Evolutionary conservation across 2,888 invertebrate species (phyloP), one percentile per base, ranked within the genome.

Genomic region (Matsumyia berberina): DNA sequence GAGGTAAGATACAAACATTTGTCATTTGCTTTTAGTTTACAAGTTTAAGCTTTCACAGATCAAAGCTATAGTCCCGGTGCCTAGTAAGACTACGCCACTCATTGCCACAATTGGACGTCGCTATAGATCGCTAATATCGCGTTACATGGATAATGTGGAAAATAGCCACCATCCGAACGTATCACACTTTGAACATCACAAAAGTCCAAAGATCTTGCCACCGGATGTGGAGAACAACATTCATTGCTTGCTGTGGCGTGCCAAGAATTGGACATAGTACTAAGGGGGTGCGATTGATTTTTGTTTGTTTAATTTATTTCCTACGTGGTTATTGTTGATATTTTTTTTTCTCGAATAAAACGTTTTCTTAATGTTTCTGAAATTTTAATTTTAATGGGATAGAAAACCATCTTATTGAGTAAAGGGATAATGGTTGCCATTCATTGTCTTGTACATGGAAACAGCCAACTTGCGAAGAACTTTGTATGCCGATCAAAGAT

Each of bases 51-150:
- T 90, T 42, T 88, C 89, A 17, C 86, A 94, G 93, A 94, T 95
- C 11, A 93, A 93, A 66, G 93, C 94, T 0, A 95, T 96, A 72
- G 92, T 95, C 46, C 92, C 95, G 0, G 92, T 95, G 77, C 90
- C 92, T n/a, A 89, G 89, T 87, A 90, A 90, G 81, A 91, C 90
- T 46, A 88, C 88, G 31, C 90, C 94, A 77, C 90, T 94, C 89
- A 92, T 97, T 86, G 96, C 95, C 0, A 96, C 97, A 0, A 94
- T 97, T 81, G 97, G 97, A 0, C 94, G 94, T 86, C 97, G 97
- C 0, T 97, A 97, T 91, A 94, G 97, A 11, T 97, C 96, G 86
- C 92, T 98, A 12, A 93, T 94, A 74, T 92, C 94, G 11, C 92
- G 94, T 42, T 94, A 94, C 87, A 93, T 94, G 37, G 94, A 94